Evolutionary conservation across 2,113 vertebrate genomes (phyloP).

Genomic region (Hymenochirus boettgeri): DNA sequence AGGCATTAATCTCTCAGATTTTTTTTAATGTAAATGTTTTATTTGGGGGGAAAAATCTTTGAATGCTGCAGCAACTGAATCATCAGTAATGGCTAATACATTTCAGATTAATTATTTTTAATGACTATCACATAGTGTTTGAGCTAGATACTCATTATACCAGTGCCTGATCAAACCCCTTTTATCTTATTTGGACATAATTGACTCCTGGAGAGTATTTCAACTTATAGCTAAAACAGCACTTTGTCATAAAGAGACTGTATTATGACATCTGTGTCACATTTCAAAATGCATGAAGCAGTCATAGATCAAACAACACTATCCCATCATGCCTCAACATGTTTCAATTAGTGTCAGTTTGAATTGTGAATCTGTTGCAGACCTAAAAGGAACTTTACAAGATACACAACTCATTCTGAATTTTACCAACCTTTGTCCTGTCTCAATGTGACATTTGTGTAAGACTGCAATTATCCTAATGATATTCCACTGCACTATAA

Average conservation of each 20-base stretch:
- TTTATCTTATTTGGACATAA: slow-evolving; percentile 3
- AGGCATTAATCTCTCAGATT: too few relatives aligned
- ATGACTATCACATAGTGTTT: neutral
- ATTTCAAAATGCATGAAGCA: slow-evolving; percentile 1
- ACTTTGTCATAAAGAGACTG: neutral
- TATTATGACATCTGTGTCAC: neutral
- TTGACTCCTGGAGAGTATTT: neutral
- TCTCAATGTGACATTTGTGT: neutral
- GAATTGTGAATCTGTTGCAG: neutral
- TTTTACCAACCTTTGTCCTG: neutral
- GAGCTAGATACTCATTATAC: slow-evolving; percentile 1
- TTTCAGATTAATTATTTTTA: neutral
- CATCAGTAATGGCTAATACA: neutral
- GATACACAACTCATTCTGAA: neutral
- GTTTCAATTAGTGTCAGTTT: neutral
- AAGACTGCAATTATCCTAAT: neutral
- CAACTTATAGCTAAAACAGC: neutral
- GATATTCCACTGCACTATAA: neutral
- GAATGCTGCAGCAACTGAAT: neutral
- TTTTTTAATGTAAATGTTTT: too few relatives aligned
- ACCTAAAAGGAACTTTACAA: neutral
- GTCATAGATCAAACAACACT: neutral
- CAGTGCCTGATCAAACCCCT: neutral
- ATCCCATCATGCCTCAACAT: neutral
- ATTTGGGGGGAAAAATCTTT: neutral